Evolutionary conservation across 2,888 invertebrate species (phyloP).

Genomic region (Lobophora halterata): DNA sequence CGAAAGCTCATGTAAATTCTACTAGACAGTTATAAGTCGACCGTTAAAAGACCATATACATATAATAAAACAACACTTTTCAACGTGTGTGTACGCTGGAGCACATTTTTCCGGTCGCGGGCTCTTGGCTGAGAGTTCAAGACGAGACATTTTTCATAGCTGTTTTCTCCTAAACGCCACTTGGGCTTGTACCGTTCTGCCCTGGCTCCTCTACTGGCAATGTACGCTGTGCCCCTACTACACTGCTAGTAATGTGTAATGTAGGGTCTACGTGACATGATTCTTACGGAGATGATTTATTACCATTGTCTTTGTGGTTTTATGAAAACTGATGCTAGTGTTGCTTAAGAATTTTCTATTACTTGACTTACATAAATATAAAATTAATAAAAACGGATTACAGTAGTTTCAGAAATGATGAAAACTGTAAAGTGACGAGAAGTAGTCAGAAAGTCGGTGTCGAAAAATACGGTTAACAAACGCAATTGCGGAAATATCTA

Average conservation of each 20-base stretch:
- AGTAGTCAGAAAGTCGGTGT: too few species aligned
- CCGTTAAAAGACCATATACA: constrained; percentile 35
- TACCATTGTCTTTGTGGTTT: constrained; percentile 12
- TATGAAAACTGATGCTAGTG: constrained; percentile 10
- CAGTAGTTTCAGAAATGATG: too few species aligned
- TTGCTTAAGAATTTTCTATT: constrained; percentile 2
- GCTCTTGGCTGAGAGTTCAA: constrained; percentile 28
- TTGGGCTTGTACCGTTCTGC: constrained; percentile 32
- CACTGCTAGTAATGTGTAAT: constrained; percentile 28
- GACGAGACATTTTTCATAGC: constrained; percentile 29
- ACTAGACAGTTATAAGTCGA: constrained; percentile 32
- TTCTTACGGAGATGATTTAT: constrained; percentile 29
- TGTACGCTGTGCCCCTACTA: too few species aligned
- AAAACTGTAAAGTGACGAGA: too few species aligned
- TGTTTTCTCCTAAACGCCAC: constrained; percentile 36
- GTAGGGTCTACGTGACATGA: constrained; percentile 33
- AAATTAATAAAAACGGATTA: too few species aligned
- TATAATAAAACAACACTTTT: constrained; percentile 39
- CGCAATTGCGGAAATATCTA: too few species aligned
- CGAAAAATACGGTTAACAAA: too few species aligned
- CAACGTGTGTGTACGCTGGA: constrained; percentile 20
- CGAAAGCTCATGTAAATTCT: constrained; percentile 36
- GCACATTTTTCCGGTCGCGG: constrained; percentile 29
- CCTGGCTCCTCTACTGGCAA: too few species aligned
- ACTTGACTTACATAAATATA: too few species aligned